These are phyloP conservation scores for Athene cunicularia DNA, from an alignment of 2,113 vertebrate genomes.

Conservation along the genomic window DNA sequence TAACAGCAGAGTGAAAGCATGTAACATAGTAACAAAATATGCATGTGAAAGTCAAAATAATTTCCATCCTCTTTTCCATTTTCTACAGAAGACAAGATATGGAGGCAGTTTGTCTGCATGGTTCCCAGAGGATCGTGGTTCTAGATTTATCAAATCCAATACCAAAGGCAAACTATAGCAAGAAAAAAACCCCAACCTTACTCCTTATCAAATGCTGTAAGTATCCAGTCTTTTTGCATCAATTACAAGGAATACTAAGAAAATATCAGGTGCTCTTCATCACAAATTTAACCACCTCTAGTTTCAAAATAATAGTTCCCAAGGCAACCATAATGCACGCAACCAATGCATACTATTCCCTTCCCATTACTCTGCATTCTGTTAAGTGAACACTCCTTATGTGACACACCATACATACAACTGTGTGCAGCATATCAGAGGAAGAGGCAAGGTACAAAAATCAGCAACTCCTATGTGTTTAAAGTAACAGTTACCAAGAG, in stretches of 20 bases:
- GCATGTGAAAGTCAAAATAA: background rate
- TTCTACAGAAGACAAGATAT: background rate
- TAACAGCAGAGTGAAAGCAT: background rate
- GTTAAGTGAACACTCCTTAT: background rate
- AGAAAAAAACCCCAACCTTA: background rate
- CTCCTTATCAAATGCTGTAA: background rate
- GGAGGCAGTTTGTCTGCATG: background rate
- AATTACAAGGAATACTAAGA: background rate
- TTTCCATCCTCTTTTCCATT: background rate
- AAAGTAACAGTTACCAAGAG: background rate
- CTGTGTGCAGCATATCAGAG: background rate
- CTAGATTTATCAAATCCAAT: background rate
- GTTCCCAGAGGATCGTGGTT: background rate
- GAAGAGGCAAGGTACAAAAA: background rate
- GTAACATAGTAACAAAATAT: background rate
- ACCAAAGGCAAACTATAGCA: background rate
- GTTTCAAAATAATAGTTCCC: background rate
- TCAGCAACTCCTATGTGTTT: background rate
- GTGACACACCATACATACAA: background rate
- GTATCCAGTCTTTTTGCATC: background rate
- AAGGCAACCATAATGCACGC: slow-evolving; percentile 10
- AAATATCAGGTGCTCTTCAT: background rate
- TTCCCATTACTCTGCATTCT: background rate
- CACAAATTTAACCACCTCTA: background rate
- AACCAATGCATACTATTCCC: background rate